A percentile compares a stretch with the other conserved stretches of the same genome.
phyloP scores from a whole-genome alignment of 2,113 vertebrate species.

The Triplophysa tibetana region DNA sequence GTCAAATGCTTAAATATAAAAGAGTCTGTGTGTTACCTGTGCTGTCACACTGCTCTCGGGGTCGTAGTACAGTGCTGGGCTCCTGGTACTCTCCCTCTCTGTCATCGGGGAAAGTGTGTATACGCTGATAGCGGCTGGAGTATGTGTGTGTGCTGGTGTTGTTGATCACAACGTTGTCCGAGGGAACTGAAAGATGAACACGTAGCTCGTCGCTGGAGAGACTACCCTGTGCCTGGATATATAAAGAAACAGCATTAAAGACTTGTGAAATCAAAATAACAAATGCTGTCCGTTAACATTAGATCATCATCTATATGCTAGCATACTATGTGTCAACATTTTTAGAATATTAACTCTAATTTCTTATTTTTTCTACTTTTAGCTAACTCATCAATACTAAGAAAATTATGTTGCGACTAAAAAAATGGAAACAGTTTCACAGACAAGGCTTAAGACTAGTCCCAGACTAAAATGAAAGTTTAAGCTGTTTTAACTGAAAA shows the following conservation, averaged over 20 bases:
- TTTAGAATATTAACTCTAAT: too few species aligned
- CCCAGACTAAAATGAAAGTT: too few species aligned
- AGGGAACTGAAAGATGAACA: slow-evolving; percentile 85
- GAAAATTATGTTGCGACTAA: too few species aligned
- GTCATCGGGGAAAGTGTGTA: slow-evolving; percentile 78
- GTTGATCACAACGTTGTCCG: slow-evolving; percentile 91
- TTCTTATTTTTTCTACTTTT: too few species aligned
- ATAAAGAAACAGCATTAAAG: slow-evolving; percentile 12
- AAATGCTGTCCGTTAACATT: neutral
- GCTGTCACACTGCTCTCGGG: slow-evolving; percentile 78
- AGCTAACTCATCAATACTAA: too few species aligned
- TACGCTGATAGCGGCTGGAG: slow-evolving; percentile 84
- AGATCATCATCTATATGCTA: too few species aligned
- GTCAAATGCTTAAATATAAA: too few species aligned
- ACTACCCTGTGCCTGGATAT: slow-evolving; percentile 80
- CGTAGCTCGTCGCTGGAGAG: slow-evolving; percentile 86
- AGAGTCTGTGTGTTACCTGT: slow-evolving; percentile 70
- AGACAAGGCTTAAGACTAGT: too few species aligned
- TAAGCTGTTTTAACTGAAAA: too few species aligned
- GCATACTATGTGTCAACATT: too few species aligned
- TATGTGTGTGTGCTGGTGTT: slow-evolving; percentile 88
- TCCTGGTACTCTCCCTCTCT: slow-evolving; percentile 85
- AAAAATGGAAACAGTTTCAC: too few species aligned
- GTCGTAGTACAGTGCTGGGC: slow-evolving; percentile 78
- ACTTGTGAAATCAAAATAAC: neutral